Evolutionary conservation across 2,113 vertebrate species (phyloP).

Genomic region (Protomyctophum bolini): DNA sequence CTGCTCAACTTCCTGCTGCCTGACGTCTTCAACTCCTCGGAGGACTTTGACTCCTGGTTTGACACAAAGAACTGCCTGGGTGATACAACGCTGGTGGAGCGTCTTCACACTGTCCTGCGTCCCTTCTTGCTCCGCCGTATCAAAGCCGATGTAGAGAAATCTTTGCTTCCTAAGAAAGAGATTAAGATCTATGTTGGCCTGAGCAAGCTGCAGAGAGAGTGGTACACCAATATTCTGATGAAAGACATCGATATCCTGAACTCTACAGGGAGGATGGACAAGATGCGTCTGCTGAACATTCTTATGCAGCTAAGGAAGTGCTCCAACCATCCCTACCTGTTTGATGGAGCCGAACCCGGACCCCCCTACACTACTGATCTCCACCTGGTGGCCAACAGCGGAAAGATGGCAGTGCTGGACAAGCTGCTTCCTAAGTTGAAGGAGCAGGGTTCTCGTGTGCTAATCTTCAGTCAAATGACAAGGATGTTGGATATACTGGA

Average conservation of each 20-base stretch:
- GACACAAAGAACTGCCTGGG: constrained; percentile 99
- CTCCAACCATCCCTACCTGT: constrained; percentile 97
- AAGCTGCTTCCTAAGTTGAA: constrained; percentile 94
- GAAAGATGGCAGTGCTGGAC: constrained; percentile 96
- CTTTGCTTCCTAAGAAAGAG: constrained; percentile 96
- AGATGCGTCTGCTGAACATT: constrained; percentile 95
- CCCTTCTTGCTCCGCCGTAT: constrained; percentile 97
- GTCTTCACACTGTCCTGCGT: constrained; percentile 94
- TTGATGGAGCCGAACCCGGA: constrained; percentile 95
- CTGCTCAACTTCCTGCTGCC: constrained; percentile 97
- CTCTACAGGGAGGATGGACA: constrained; percentile 96
- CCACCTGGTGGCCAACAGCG: constrained; percentile 95
- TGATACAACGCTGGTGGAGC: constrained; percentile 94
- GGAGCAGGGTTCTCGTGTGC: constrained; percentile 91
- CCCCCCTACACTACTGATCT: constrained; percentile 97
- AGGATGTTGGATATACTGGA: constrained; percentile 97
- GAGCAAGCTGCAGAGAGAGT: constrained; percentile 99
- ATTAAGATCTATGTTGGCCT: constrained; percentile 98
- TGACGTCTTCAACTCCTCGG: constrained; percentile 96
- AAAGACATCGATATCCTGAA: constrained; percentile 98
- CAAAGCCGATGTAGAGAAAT: constrained; percentile 98
- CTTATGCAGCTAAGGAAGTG: constrained; percentile 98
- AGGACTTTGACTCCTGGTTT: constrained; percentile 99
- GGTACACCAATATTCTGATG: constrained; percentile 98
- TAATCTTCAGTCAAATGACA: constrained; percentile 99